These are phyloP conservation scores for Oscheius sp. DNA, from an alignment of 2,888 invertebrate genomes.

Conservation along the genomic window DNA sequence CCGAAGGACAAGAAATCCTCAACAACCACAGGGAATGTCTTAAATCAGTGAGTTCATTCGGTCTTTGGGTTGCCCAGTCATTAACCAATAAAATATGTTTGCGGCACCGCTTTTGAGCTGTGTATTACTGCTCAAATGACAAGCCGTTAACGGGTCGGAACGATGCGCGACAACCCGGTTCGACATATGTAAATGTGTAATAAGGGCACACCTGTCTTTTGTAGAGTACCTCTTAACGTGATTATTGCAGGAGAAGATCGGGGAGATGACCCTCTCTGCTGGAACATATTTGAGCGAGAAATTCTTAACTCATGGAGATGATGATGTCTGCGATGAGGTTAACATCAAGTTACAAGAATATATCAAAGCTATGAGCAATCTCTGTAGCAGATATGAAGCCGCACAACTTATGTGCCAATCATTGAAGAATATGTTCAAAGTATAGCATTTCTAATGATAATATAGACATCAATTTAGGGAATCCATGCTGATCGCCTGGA, in stretches of 20 bases:
- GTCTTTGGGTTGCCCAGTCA: neutral
- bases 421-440: conserved; percentile 69
- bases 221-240: conserved; percentile 13
- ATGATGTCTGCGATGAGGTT: conserved; percentile 64
- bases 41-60: conserved; percentile 44
- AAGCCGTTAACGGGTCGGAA: conserved; percentile 32
- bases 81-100: conserved; percentile 9
- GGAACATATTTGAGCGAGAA: conserved; percentile 72
- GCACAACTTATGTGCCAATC: conserved; percentile 71
- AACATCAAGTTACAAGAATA: conserved; percentile 68
- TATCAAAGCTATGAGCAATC: conserved; percentile 65
- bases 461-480: conserved; percentile 64
- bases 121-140: conserved; percentile 31
- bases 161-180: conserved; percentile 24
- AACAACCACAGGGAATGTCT: conserved; percentile 67
- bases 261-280: conserved; percentile 72
- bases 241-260: conserved; percentile 65
- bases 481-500: conserved; percentile 70
- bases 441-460: too few species aligned
- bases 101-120: conserved; percentile 21
- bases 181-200: conserved; percentile 35
- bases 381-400: conserved; percentile 68
- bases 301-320: conserved; percentile 65
- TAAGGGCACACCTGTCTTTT: conserved; percentile 29
- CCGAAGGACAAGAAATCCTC: conserved; percentile 70